Conservation (phyloP, 2,888 invertebrate genomes). For the Drosophila mayaguana region DNA sequence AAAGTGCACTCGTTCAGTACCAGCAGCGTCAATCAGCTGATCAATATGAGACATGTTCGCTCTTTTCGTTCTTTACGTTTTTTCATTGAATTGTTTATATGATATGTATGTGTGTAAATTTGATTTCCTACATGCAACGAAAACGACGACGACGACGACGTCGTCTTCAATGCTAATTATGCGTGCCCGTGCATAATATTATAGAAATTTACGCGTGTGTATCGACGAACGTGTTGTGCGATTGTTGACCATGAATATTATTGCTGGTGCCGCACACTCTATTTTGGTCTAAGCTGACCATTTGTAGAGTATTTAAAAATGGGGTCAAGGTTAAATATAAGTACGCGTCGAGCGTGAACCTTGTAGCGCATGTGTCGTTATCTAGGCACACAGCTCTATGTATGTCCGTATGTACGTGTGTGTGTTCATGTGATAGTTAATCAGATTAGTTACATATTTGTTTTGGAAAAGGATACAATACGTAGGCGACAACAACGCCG, state of each 20-base stretch:
- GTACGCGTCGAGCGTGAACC: constrained; percentile 13
- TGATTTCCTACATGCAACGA: constrained; percentile 36
- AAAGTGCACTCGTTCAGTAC: constrained; percentile 41
- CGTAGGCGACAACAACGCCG: constrained; percentile 95
- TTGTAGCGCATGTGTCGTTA: constrained; percentile 19
- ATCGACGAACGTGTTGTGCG: constrained; percentile 11
- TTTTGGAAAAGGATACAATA: constrained; percentile 97
- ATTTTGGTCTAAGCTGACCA: constrained; percentile 37
- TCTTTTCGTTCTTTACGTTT: constrained; percentile 18
- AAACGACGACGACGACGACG: constrained; percentile 29
- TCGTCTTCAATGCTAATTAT: constrained; percentile 57
- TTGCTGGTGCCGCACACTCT: constrained; percentile 13
- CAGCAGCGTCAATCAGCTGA: constrained; percentile 32
- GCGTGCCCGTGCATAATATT: constrained; percentile 47
- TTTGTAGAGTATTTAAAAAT: constrained; percentile 45
- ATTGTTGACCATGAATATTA: constrained; percentile 42
- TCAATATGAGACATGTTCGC: constrained; percentile 8
- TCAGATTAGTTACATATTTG: background rate
- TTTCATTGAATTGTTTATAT: background rate
- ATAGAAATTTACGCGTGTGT: constrained; percentile 28
- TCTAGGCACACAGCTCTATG: constrained; percentile 16
- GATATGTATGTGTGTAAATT: background rate
- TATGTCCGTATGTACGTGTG: background rate
- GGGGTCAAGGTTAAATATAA: constrained; percentile 68
- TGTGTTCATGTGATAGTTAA: background rate